Conservation (phyloP, 2,888 invertebrate genomes). For the Ischnura elegans region DNA sequence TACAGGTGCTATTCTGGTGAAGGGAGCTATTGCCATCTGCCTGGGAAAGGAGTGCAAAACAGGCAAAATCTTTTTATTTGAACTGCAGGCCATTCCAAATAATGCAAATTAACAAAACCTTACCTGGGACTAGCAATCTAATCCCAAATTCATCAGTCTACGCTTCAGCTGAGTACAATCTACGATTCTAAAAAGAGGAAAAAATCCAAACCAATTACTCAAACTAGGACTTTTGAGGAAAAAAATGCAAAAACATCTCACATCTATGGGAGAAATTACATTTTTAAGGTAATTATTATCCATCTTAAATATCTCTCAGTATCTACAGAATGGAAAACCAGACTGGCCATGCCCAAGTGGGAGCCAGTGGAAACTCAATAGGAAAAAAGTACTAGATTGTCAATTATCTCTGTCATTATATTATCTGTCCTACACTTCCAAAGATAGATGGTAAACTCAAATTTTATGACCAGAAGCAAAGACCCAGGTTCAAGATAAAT, state of each 20-base stretch:
- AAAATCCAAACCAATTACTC: constrained; percentile 24
- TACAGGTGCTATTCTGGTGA: constrained; percentile 80
- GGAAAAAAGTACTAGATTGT: too few species aligned
- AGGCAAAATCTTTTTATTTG: constrained; percentile 76
- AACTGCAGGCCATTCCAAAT: constrained; percentile 79
- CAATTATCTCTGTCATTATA: too few species aligned
- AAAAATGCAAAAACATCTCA: neutral
- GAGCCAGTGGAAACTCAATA: too few species aligned
- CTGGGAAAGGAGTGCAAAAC: constrained; percentile 70
- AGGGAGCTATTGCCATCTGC: constrained; percentile 79
- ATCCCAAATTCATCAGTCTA: constrained; percentile 51
- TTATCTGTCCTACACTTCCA: too few species aligned
- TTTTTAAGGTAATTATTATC: neutral
- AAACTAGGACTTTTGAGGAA: neutral
- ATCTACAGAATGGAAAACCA: too few species aligned
- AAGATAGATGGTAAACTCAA: too few species aligned
- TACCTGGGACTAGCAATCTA: constrained; percentile 53
- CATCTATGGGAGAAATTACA: neutral
- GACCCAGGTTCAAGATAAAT: too few species aligned
- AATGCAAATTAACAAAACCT: constrained; percentile 14
- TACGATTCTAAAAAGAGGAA: constrained; percentile 63
- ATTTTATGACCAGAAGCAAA: too few species aligned
- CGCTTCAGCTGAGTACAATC: constrained; percentile 51
- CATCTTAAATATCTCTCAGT: too few species aligned
- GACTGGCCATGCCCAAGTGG: too few species aligned